Base-by-base conservation (phyloP, 2,888 invertebrate genomes). In the Neoascia interrupta region DNA sequence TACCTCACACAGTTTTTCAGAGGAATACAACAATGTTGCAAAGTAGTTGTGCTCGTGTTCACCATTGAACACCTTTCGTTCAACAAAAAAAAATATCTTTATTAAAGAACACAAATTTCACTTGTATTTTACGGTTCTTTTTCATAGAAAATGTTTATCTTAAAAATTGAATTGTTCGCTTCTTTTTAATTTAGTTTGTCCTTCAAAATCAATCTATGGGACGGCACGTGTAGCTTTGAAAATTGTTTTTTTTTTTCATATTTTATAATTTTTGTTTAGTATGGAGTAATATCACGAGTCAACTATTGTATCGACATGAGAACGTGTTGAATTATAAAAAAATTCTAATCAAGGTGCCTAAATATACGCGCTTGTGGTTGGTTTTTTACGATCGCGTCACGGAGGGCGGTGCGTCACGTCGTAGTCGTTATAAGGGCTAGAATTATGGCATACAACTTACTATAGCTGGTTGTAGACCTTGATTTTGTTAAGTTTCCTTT, bases 151-250 rank as follows among this genome's bases (percentile, higher is more conserved):
- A 47, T 70, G 70, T 70, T 70, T 61, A 70, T 70, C 61, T 69
- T 21, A 51, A 53, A 43, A 19, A 49, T 45, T 63, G 34, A 18
- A 19, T 64, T 21, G 19, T 13, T 31, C 18, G 36, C 10, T 21
- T 16, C 34, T 18, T 16, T 11, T 1, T 47, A 37, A 47, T 56
- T 64, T 47, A 23, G 41, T 54, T 49, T 72, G 72, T 72, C 72
- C 72, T 72, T 63, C 72, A 72, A 41, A 63, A 56, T 56, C 39
- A 49, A 41, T 63, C 56, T 56, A 21, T 31, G 31, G 36, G 23
- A 37, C 41, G 72, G 56, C 63, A 72, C 72, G 72, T 72, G 72
- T 72, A 41, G 63, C n/a, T n/a, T n/a, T n/a, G n/a, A n/a, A 10
- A 5, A 13, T 19, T 47, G 11, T 31, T 39, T 36, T 19, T 16